Evolutionary conservation across 2,888 invertebrate genomes (phyloP), one percentile per base, ranked within the genome.

Genomic region (Cacoxenus indagator): DNA sequence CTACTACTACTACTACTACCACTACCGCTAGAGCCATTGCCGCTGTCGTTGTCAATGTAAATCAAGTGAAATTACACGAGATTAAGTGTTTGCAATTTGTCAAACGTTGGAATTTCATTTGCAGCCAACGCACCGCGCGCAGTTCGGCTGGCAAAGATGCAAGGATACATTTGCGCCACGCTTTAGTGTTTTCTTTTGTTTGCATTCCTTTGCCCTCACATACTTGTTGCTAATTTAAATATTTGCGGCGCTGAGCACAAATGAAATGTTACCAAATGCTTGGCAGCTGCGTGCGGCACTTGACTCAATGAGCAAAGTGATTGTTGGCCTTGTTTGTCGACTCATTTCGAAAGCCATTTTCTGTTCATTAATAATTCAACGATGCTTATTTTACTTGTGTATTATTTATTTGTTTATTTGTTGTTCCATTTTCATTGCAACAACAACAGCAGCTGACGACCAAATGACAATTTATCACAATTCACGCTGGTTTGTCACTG

Each of bases 61-160:
- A 67, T 67, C 66, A 67, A 67, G 46, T 59, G 59, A 57, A 67
- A 67, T 67, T 67, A 67, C 59, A 27, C 27, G 59, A 67, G 66
- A 67, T 67, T 67, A 67, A 67, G 66, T 67, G 66, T 67, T 57
- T 59, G 66, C 59, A 27, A 67, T 67, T 67, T 67, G 59, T 67
- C 66, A 67, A 45, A 29, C 51, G 59, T 45, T 51, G 29, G 48
- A 29, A 64, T 64, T 64, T 64, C 46, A 64, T 64, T 64, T 64
- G 46, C 17, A n/a, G n/a, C 59, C 6, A 26, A 55, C 55, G 14
- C 4, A 14, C 5, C n/a, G n/a, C n/a, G n/a, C n/a, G n/a, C 24
- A 27, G 57, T n/a, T 17, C n/a, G 5, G 29, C 3, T 19, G 57
- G 24, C 57, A 8, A 57, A 17, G 37, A 31, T 54, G 37, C 37